phyloP scores from a whole-genome alignment of 2,888 invertebrate genomes.

The Troglohyphantes excavatus region DNA sequence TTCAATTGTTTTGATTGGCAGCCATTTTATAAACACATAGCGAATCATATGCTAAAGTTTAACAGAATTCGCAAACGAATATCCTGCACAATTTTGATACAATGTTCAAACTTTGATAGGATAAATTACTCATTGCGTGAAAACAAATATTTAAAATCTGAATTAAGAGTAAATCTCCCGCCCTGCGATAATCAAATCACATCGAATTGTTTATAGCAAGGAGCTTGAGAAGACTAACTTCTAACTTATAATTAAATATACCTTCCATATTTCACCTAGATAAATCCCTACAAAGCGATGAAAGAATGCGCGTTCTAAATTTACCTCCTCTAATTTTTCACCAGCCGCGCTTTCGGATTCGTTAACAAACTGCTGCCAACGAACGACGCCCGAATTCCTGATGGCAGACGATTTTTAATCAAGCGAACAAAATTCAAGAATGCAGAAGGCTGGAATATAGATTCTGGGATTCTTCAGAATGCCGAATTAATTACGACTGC shows the following conservation, averaged over 20 bases:
- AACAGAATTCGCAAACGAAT: too few species aligned
- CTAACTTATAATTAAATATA: slow-evolving; percentile 23
- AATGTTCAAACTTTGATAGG: too few species aligned
- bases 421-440: slow-evolving; percentile 46
- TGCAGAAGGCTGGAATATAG: slow-evolving; percentile 27
- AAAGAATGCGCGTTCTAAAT: slow-evolving; percentile 29
- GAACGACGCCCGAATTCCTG: slow-evolving; percentile 6
- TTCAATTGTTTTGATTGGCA: too few species aligned
- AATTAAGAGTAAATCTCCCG: background rate
- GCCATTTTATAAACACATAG: too few species aligned
- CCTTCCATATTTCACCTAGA: slow-evolving; percentile 27
- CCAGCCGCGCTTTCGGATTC: slow-evolving; percentile 5
- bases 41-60: too few species aligned
- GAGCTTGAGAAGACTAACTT: background rate
- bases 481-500: slow-evolving; percentile 41
- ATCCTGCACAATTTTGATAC: too few species aligned
- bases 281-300: slow-evolving; percentile 26
- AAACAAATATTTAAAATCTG: background rate
- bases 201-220: background rate
- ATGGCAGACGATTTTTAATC: slow-evolving; percentile 20
- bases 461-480: slow-evolving; percentile 40
- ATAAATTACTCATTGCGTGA: background rate
- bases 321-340: slow-evolving; percentile 24
- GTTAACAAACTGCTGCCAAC: slow-evolving; percentile 43
- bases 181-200: background rate